phyloP scores from a whole-genome alignment of 1,140 invertebrate genomes.

The Metopolophium dirhodum region DNA sequence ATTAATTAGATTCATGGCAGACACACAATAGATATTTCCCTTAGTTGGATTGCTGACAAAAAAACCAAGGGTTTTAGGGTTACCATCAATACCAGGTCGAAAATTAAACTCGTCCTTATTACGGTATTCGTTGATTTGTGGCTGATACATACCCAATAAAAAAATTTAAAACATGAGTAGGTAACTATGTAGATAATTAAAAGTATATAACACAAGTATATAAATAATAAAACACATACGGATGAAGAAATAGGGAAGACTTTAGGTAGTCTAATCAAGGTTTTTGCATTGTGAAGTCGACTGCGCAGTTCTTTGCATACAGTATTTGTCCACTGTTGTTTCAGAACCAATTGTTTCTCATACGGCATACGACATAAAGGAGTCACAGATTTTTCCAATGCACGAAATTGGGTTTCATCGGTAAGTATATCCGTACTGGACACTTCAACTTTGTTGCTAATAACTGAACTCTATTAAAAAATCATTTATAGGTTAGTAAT shows the following conservation, averaged over 20 bases:
- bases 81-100: constrained; percentile 63
- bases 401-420: constrained; percentile 60
- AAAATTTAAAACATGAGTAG: neutral
- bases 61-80: constrained; percentile 65
- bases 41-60: constrained; percentile 62
- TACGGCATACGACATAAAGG: constrained; percentile 65
- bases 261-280: constrained; percentile 2
- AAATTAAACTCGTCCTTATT: constrained; percentile 67
- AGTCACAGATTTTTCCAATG: constrained; percentile 63
- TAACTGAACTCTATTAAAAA: constrained; percentile 34
- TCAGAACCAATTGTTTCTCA: constrained; percentile 64
- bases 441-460: neutral
- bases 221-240: neutral
- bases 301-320: constrained; percentile 58
- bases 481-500: neutral
- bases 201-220: neutral
- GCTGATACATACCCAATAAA: constrained; percentile 61
- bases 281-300: constrained; percentile 32
- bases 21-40: constrained; percentile 62
- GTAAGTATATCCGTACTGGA: constrained; percentile 49
- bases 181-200: neutral
- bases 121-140: constrained; percentile 63
- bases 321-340: constrained; percentile 60
- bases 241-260: neutral
- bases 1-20: constrained; percentile 62